phyloP scores from a whole-genome alignment of 2,797 vertebrate genomes.

The Etheostoma nigrum region DNA sequence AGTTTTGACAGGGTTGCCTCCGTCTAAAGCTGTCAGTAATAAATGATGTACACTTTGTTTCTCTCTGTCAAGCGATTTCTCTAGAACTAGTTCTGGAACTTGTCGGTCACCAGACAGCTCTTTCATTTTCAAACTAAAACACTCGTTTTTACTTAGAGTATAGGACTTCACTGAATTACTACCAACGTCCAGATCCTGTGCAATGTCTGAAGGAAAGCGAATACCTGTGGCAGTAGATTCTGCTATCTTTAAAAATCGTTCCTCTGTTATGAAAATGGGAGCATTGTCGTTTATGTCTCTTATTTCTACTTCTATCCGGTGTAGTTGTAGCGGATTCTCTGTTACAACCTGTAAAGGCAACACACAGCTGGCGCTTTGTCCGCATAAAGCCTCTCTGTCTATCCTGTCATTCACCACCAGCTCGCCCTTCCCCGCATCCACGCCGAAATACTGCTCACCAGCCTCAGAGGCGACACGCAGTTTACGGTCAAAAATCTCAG shows the following conservation, averaged over 20 bases:
- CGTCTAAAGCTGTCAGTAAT: constrained; percentile 80
- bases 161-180: constrained; percentile 72
- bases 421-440: constrained; percentile 85
- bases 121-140: constrained; percentile 75
- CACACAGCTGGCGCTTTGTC: constrained; percentile 85
- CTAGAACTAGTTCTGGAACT: constrained; percentile 74
- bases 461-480: constrained; percentile 85
- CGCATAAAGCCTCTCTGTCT: constrained; percentile 88
- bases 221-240: constrained; percentile 73
- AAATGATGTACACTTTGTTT: constrained; percentile 71
- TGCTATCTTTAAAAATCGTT: constrained; percentile 61
- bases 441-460: constrained; percentile 86
- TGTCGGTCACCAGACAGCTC: constrained; percentile 51
- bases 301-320: constrained; percentile 87
- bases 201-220: constrained; percentile 82
- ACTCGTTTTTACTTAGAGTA: constrained; percentile 63
- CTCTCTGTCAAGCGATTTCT: constrained; percentile 80
- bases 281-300: constrained; percentile 88
- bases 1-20: constrained; percentile 76
- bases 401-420: constrained; percentile 87
- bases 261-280: constrained; percentile 63
- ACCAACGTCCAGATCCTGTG: constrained; percentile 81
- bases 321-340: constrained; percentile 85
- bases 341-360: constrained; percentile 84
- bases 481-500: constrained; percentile 85